A percentile compares a stretch with the other conserved stretches of the same genome.
Conservation (phyloP, 1,140 invertebrate genomes). For the Trypoxylus dichotomus region DNA sequence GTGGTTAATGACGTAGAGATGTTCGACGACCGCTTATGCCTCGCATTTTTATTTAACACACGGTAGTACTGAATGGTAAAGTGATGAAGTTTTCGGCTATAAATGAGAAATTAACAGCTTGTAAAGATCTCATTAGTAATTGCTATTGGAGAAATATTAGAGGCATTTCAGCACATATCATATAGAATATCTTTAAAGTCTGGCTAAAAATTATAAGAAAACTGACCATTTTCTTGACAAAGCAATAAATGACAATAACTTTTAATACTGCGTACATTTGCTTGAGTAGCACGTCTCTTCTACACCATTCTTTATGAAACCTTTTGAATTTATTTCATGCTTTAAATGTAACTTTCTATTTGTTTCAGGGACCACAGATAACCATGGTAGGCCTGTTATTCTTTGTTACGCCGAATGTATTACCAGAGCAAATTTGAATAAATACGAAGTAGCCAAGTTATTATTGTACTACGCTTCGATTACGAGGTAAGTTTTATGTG, state of each 20-base stretch:
- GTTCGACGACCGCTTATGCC: neutral
- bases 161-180: too few relatives aligned
- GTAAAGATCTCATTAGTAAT: too few relatives aligned
- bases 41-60: neutral
- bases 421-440: constrained; percentile 56
- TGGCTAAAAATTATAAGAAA: too few relatives aligned
- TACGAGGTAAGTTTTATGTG: constrained; percentile 55
- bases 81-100: too few relatives aligned
- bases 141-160: too few relatives aligned
- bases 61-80: neutral
- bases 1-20: neutral
- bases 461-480: constrained; percentile 61
- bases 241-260: too few relatives aligned
- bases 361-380: constrained; percentile 54
- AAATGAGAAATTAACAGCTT: too few relatives aligned
- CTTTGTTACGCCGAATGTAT: constrained; percentile 58
- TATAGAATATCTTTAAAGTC: too few relatives aligned
- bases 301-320: neutral
- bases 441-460: constrained; percentile 60
- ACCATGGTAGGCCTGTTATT: constrained; percentile 58
- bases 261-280: too few relatives aligned
- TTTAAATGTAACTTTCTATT: constrained; percentile 31
- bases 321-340: neutral
- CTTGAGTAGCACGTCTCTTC: too few relatives aligned
- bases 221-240: too few relatives aligned